Evolutionary conservation across 2,113 vertebrate genomes (phyloP).

Genomic region (Xenopus borealis): DNA sequence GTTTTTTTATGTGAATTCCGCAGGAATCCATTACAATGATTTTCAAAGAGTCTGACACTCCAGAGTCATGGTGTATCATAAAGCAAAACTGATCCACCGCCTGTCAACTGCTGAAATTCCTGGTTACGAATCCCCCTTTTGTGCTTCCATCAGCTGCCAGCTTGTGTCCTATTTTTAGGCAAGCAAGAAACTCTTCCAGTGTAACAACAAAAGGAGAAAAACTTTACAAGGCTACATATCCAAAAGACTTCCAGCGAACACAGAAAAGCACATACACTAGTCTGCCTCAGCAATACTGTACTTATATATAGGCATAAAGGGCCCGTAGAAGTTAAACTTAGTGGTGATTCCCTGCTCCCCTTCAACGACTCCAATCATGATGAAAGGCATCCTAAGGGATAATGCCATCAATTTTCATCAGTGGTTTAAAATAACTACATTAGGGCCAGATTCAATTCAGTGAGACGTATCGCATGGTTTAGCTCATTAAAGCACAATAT

Average conservation of each 20-base stretch:
- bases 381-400: too few species aligned
- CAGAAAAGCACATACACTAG: too few species aligned
- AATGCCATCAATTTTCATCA: too few species aligned
- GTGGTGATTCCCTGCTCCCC: too few species aligned
- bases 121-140: constrained; percentile 52
- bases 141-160: constrained; percentile 58
- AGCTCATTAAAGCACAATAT: too few species aligned
- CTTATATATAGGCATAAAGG: too few species aligned
- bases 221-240: constrained; percentile 19
- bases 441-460: too few species aligned
- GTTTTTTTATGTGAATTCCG: constrained; percentile 25
- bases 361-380: too few species aligned
- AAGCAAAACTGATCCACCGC: constrained; percentile 49
- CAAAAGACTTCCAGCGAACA: constrained; percentile 11
- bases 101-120: constrained; percentile 52
- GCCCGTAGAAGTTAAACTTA: too few species aligned
- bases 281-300: too few species aligned
- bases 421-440: too few species aligned
- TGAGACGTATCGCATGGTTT: too few species aligned
- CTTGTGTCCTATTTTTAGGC: constrained; percentile 55
- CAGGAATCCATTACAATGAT: constrained; percentile 48
- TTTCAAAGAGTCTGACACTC: constrained; percentile 27
- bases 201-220: constrained; percentile 36
- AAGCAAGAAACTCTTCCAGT: constrained; percentile 12
- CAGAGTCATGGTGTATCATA: constrained; percentile 44